These are phyloP conservation scores for Lithobius niger DNA, from an alignment of 1,140 invertebrate genomes.

Conservation along the genomic window DNA sequence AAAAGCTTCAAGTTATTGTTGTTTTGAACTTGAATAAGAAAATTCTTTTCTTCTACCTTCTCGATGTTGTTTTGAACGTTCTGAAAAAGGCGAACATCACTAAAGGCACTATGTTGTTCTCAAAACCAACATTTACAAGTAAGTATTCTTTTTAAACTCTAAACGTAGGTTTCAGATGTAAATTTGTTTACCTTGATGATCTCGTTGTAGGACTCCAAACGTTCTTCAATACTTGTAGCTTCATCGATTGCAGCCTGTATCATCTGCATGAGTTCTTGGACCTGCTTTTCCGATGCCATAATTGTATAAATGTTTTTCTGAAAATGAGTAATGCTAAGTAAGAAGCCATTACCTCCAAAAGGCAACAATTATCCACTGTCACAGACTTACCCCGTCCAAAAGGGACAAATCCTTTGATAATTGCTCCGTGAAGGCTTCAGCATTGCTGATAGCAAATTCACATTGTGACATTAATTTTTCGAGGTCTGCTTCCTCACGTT, in stretches of 20 bases:
- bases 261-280: slow-evolving; percentile 68
- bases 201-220: slow-evolving; percentile 61
- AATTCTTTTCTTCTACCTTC: slow-evolving; percentile 85
- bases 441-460: slow-evolving; percentile 68
- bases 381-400: slow-evolving; percentile 56
- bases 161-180: not conserved
- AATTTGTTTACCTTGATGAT: slow-evolving; percentile 36
- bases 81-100: slow-evolving; percentile 26
- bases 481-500: slow-evolving; percentile 65
- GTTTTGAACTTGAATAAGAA: slow-evolving; percentile 70
- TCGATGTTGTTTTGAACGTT: slow-evolving; percentile 72
- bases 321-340: slow-evolving; percentile 3
- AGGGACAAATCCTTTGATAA: slow-evolving; percentile 64
- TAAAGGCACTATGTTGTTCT: not conserved
- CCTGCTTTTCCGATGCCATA: slow-evolving; percentile 65
- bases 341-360: not conserved
- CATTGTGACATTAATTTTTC: slow-evolving; percentile 55
- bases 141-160: not conserved
- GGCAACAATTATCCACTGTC: not conserved
- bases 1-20: slow-evolving; percentile 66
- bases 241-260: slow-evolving; percentile 64
- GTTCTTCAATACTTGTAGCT: slow-evolving; percentile 56
- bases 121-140: not conserved
- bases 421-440: slow-evolving; percentile 70
- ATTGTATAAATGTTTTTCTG: slow-evolving; percentile 75